Evolutionary conservation across 2,888 invertebrate species (phyloP), one percentile per base, ranked within the genome.

Genomic region (Drosophila nr. perissopoda): DNA sequence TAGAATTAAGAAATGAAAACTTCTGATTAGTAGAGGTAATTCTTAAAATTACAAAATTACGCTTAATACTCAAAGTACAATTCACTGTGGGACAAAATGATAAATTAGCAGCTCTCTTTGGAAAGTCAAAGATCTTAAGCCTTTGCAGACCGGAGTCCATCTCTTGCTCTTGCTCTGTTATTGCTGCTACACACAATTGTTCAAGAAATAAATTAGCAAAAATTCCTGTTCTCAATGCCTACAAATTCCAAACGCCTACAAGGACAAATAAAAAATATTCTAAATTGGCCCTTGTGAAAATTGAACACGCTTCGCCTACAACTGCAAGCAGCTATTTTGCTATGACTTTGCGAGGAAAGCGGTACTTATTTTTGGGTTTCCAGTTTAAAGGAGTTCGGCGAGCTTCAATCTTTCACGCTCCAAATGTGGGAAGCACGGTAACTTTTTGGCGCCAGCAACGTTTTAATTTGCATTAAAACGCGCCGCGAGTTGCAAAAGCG

Each of bases 401-500:
- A 36, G 72, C 79, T 71, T 82, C 82, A 89, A 84, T 87, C 85
- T 73, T 76, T 84, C 69, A 66, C 71, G 75, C 63, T 56, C 31
- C 61, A 57, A 72, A 53, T 70, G 71, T 66, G 74, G 71, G 53
- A 67, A 60, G 16, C 68, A 70, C 54, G 69, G 58, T 33, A 84
- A 85, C 67, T 89, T 90, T 88, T 69, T 71, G 90, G 80, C 59
- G 72, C 60, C 64, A 70, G 60, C 71, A 83, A 80, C 83, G 78
- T 78, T 90, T 90, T 87, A 90, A 90, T 86, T 87, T 86, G 89
- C 89, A 90, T 87, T 86, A 77, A 89, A 83, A 69, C 66, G 77
- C 76, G 82, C 60, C 69, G 75, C 62, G 85, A 73, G 80, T 64
- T 51, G 69, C 57, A 29, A 29, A 59, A 56, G 62, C 52, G 45